Conservation (phyloP, 2,113 vertebrate genomes). For the Copsychus sechellarum region DNA sequence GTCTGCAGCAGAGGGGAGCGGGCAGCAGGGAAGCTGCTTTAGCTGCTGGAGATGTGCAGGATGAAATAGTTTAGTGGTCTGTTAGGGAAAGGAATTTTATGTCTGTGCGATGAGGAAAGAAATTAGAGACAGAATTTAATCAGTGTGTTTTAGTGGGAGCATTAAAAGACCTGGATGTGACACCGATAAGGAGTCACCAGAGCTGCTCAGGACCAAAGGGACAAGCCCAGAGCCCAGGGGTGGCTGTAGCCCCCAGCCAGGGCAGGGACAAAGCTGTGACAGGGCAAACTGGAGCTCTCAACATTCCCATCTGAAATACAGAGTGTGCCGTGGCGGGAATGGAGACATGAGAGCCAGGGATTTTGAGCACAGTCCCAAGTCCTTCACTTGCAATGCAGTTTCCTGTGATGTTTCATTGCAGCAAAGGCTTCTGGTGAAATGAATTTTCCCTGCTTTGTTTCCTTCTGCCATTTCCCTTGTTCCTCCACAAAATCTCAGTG, state of each 20-base stretch:
- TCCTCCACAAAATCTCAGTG: neutral
- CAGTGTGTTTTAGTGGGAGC: neutral
- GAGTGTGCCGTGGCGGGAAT: neutral
- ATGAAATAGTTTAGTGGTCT: neutral
- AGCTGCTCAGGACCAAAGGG: neutral
- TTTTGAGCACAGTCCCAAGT: neutral
- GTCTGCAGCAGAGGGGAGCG: neutral
- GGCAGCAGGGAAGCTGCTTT: neutral
- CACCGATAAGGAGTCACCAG: neutral
- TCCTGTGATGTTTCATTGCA: neutral
- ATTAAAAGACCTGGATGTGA: neutral
- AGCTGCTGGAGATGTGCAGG: neutral
- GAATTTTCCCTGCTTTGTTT: neutral
- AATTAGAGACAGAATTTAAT: constrained; percentile 48
- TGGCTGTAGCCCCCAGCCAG: neutral
- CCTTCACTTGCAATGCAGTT: neutral
- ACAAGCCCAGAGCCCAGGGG: neutral
- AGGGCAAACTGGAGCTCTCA: neutral
- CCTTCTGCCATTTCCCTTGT: neutral
- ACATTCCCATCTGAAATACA: neutral
- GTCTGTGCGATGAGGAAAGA: neutral
- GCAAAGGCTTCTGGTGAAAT: neutral
- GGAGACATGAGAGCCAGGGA: neutral
- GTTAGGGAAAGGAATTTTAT: neutral
- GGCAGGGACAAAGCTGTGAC: neutral